These are phyloP conservation scores for Agonopterix heracliana DNA, from an alignment of 2,888 invertebrate species.

Conservation along the genomic window DNA sequence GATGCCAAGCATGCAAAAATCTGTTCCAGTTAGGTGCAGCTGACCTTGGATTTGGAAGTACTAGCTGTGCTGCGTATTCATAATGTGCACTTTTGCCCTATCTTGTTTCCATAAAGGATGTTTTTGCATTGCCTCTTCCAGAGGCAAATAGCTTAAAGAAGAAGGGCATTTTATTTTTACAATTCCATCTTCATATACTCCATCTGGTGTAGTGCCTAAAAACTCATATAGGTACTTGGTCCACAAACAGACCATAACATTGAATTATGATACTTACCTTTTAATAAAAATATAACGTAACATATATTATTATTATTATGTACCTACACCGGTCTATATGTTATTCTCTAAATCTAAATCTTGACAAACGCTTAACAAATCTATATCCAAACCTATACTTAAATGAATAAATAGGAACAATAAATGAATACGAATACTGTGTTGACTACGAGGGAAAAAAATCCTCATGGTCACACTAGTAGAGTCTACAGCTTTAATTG, in stretches of 20 bases:
- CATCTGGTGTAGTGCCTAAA: conserved; percentile 16
- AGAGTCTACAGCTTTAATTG: too few species aligned
- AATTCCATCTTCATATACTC: conserved; percentile 5
- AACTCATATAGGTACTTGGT: conserved; percentile 7
- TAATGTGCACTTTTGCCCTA: conserved; percentile 5
- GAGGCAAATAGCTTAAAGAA: background rate
- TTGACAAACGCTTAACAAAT: too few species aligned
- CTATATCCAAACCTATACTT: too few species aligned
- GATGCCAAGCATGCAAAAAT: too few species aligned
- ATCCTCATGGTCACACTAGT: too few species aligned
- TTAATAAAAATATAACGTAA: too few species aligned
- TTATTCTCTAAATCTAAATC: too few species aligned
- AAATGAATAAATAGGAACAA: too few species aligned
- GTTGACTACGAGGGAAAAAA: too few species aligned
- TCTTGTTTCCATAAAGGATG: background rate
- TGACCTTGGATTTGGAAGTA: conserved; percentile 13
- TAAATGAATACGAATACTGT: too few species aligned
- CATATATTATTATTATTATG: too few species aligned
- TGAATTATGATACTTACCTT: conserved; percentile 8
- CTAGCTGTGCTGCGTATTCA: conserved; percentile 9
- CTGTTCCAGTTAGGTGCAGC: conserved; percentile 7
- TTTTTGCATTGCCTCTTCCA: background rate
- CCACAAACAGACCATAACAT: conserved; percentile 13
- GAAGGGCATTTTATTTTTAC: conserved; percentile 14
- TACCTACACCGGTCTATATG: too few species aligned